Base-by-base conservation (phyloP, 2,797 vertebrate genomes). In the Darevskia nairensis region DNA sequence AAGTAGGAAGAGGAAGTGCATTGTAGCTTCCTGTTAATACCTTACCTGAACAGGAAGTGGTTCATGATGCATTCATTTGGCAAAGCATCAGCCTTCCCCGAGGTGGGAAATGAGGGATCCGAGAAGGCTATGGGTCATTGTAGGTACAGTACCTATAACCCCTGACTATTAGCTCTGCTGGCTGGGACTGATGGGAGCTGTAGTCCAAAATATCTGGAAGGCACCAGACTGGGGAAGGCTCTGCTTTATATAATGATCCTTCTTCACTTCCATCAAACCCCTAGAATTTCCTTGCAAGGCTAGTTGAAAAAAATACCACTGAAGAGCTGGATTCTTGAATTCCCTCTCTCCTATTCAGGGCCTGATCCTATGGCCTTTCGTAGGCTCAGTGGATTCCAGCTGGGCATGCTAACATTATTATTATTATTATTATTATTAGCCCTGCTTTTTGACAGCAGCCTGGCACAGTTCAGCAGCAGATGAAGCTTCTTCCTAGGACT, bases 321-420 rank as follows among this genome's bases (percentile, higher is more conserved):
- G 19, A 32, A 29, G 13, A 68, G 35, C 1, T 68, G 41, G 15
- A 8, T 35, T 81, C 29, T 15, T 19, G 25, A 3, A n/a, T 29
- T 41, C 50, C 29, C 15, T 76, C 11, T 59, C 69, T 86, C 68
- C 25, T 1, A 4, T 71, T 9, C 11, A 76, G 90, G 85, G 7
- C 44, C 68, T 84, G 89, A 41, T 69, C 23, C 0, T 39, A 23
- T n/a, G 5, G 1, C 15, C 17, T 55, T 77, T 29, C 55, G n/a
- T 69, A 17, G 21, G 15, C 8, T 81, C 79, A 81, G 3, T 61
- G 21, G 5, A n/a, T 55, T 55, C 77, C 77, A 8, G 8, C 9
- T 3, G 66, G 77, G 9, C 61, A 55, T 82, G 77, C 41, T 75
- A 32, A 6, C 25, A 44, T 27, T 50, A 2, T 10, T 25, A 29